These are phyloP conservation scores for Aphaenogaster floridana DNA, from an alignment of 1,140 invertebrate species.

Conservation along the genomic window DNA sequence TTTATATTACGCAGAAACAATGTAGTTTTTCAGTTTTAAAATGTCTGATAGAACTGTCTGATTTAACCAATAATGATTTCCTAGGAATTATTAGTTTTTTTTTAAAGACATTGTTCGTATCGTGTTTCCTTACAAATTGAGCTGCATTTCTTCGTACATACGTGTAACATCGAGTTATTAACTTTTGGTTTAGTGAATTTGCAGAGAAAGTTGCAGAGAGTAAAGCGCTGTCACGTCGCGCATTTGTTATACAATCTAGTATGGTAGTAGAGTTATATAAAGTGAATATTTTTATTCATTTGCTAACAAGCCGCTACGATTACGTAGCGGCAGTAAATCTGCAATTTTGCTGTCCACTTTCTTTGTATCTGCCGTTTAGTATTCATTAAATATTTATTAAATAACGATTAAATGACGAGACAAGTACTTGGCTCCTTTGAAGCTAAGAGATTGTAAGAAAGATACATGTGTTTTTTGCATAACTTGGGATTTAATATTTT, in stretches of 20 bases:
- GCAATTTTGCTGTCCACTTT: constrained; percentile 8
- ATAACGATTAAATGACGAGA: neutral
- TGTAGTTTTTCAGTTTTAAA: neutral
- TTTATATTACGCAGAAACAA: neutral
- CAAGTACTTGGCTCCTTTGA: neutral
- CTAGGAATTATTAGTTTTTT: neutral
- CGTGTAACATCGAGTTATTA: constrained; percentile 1
- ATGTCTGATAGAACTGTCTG: neutral
- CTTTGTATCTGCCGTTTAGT: neutral
- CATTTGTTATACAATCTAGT: constrained; percentile 52
- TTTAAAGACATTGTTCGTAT: neutral
- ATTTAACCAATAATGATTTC: neutral
- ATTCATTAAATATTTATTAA: neutral
- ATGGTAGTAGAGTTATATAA: constrained; percentile 46
- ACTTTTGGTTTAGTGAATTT: constrained; percentile 25
- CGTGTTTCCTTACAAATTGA: neutral
- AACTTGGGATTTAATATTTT: neutral
- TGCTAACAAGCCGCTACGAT: constrained; percentile 29
- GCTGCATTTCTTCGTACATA: neutral
- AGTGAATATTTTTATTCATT: constrained; percentile 53
- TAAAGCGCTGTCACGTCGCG: constrained; percentile 10
- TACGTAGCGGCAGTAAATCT: constrained; percentile 33
- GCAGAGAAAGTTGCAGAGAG: constrained; percentile 42
- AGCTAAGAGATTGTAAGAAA: neutral
- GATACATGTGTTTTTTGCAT: neutral